Percentiles rank a stretch among this genome's conserved stretches.
phyloP scores from a whole-genome alignment of 2,113 vertebrate genomes.

The Odocoileus virginianus region DNA sequence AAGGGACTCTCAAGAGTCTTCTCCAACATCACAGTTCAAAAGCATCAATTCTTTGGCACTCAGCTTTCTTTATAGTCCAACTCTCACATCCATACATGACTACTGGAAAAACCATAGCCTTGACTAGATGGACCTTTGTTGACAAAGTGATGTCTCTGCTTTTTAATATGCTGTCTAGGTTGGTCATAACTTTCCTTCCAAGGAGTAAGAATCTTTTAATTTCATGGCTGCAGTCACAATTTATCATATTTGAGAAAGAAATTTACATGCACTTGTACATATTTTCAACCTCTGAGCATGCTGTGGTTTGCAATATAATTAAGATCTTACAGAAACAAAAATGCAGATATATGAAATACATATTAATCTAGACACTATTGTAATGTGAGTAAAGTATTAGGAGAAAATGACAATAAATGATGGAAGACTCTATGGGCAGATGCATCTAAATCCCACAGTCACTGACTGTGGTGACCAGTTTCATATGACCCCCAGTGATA shows the following conservation, averaged over 20 bases:
- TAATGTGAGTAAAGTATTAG: background rate
- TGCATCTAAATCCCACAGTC: background rate
- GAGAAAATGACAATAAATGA: background rate
- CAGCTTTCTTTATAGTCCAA: background rate
- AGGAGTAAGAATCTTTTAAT: background rate
- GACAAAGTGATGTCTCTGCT: background rate
- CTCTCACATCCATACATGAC: background rate
- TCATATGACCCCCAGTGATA: background rate
- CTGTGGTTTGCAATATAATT: background rate
- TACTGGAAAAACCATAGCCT: background rate
- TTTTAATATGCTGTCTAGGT: background rate
- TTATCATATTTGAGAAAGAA: background rate
- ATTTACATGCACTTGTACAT: background rate
- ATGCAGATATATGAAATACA: background rate
- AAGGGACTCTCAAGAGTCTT: background rate
- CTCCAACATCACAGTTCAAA: background rate
- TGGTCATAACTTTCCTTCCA: background rate
- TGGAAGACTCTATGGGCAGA: background rate
- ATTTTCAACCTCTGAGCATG: background rate
- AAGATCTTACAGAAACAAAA: background rate
- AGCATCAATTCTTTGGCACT: accelerated
- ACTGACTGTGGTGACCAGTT: background rate
- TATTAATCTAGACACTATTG: background rate
- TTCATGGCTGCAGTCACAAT: background rate
- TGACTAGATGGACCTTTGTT: background rate